Conservation (phyloP, 2,113 vertebrate genomes). For the Clarias batrachus region DNA sequence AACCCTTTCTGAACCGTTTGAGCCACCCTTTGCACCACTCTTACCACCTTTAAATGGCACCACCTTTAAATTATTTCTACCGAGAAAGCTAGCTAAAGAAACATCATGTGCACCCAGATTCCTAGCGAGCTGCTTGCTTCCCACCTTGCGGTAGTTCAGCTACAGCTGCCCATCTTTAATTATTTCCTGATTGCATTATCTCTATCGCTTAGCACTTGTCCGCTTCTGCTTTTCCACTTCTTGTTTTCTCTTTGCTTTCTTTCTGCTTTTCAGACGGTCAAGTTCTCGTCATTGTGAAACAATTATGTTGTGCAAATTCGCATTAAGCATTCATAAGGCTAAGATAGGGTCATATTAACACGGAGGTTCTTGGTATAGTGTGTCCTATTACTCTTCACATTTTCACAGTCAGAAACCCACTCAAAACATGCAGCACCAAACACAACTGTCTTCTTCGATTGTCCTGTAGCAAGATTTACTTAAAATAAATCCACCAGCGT, state of each 20-base stretch:
- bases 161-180: neutral
- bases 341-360: neutral
- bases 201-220: neutral
- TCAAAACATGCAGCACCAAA: too few species aligned
- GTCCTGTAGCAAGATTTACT: too few species aligned
- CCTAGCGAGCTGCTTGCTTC: neutral
- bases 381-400: neutral
- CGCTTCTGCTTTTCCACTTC: neutral
- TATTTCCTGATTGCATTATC: neutral
- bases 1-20: too few species aligned
- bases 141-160: neutral
- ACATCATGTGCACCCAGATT: neutral
- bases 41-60: neutral
- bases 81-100: neutral
- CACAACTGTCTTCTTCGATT: too few species aligned
- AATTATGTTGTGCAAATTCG: neutral
- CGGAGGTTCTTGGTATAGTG: neutral
- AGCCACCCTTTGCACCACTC: neutral
- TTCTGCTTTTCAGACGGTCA: neutral
- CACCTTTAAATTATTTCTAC: neutral
- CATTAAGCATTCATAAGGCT: neutral
- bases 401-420: neutral
- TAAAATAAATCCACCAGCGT: too few species aligned
- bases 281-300: neutral
- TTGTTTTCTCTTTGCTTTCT: neutral